Base-by-base conservation (phyloP, 2,888 invertebrate genomes). In the Pediacus dermestoides region DNA sequence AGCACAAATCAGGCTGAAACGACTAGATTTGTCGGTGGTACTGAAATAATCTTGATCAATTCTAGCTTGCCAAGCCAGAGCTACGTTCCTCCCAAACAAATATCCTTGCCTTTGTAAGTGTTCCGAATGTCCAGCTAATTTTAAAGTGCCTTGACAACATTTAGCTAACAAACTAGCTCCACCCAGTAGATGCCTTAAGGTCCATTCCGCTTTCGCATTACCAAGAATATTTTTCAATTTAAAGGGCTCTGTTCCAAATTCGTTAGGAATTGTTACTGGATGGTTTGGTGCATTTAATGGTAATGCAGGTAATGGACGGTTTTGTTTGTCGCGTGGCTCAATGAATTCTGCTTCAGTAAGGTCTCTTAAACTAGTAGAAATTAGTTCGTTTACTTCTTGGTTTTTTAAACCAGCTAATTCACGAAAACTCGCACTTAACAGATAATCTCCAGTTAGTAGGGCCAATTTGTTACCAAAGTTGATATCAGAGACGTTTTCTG, bases 391-490 rank as follows among this genome's bases (percentile, higher is more conserved):
- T 18, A 94, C 77, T 74, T 90, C 79, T 66, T 80, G 79, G 57
- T 83, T 81, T 56, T 79, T 76, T 40, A 92, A 74, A 50, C 78
- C 81, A 26, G 94, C 91, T 40, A 94, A 72, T 60, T 89, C 90
- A 0, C 82, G 80, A 62, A 87, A 89, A 40, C 91, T 90, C 62
- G 85, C 91, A n/a, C 87, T 88, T 9, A 95, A 74, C 32, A 95
- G 72, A 60, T 91, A 94, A 69, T 95, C 95, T 12, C 69, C 95
- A 58, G 88, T 87, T 7, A 95, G 76, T 15, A 94, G 73, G 0
- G 93, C 90, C 57, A 95, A 87, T 74, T 94, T 94, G 70, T 95
- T 95, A 3, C 94, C 94, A 69, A 90, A 91, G 57, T 87, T 82
- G 81, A 93, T 84, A 63, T 91, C 89, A 42, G 75, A 67, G 2